Percentiles rank a stretch among this genome's conserved stretches.
These are phyloP conservation scores for Ormyrus labotus DNA, from an alignment of 2,888 invertebrate species.

Conservation along the genomic window DNA sequence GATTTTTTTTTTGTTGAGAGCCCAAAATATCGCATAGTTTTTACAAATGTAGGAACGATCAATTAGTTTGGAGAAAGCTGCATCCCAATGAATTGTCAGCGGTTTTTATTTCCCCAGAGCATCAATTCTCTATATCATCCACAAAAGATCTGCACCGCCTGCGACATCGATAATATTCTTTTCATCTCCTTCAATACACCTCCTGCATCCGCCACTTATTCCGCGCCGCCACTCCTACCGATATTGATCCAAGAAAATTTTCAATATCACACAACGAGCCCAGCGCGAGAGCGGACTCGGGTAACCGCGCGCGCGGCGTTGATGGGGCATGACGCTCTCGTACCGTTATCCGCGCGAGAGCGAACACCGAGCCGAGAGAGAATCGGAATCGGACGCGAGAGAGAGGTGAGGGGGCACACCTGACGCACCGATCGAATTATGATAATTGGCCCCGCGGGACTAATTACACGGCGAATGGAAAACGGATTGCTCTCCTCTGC, in stretches of 20 bases:
- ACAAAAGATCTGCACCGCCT: too few relatives aligned
- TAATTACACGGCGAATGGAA: slow-evolving; percentile 41
- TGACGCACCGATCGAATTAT: slow-evolving; percentile 52
- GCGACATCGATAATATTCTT: too few relatives aligned
- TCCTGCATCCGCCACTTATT: too few relatives aligned
- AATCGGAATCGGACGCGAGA: neutral
- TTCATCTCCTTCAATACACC: too few relatives aligned
- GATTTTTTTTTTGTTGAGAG: too few relatives aligned
- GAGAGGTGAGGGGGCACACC: slow-evolving; percentile 44
- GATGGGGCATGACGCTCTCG: slow-evolving; percentile 15
- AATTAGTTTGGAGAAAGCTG: too few relatives aligned
- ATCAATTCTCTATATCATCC: neutral
- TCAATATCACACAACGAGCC: neutral
- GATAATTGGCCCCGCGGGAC: slow-evolving; percentile 48
- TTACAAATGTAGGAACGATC: too few relatives aligned
- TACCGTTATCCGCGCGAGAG: slow-evolving; percentile 38
- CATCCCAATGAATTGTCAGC: too few relatives aligned
- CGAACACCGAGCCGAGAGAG: neutral
- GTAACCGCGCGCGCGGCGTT: neutral
- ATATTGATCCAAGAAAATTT: slow-evolving; percentile 7
- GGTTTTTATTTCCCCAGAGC: neutral
- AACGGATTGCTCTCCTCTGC: neutral
- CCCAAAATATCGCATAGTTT: too few relatives aligned
- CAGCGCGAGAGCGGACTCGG: neutral
- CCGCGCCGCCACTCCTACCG: too few relatives aligned